phyloP scores from a whole-genome alignment of 2,113 vertebrate species.

The Gymnobelideus leadbeateri region DNA sequence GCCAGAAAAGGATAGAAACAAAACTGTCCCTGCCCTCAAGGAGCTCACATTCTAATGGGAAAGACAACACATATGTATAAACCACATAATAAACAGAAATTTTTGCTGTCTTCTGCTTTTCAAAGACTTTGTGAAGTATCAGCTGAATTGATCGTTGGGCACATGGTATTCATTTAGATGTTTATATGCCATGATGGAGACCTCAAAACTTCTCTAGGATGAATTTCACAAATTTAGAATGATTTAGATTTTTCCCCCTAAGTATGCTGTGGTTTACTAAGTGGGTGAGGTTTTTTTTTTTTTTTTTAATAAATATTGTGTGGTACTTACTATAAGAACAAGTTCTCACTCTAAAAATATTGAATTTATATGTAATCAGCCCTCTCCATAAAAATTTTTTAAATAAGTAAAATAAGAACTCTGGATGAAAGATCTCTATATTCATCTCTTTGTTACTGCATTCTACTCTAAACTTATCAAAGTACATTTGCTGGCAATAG shows the following conservation, averaged over 20 bases:
- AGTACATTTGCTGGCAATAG: not conserved
- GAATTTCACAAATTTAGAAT: not conserved
- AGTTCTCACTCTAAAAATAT: not conserved
- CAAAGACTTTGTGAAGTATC: not conserved
- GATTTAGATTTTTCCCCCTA: not conserved
- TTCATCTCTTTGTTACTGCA: not conserved
- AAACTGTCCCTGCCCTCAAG: not conserved
- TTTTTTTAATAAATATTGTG: not conserved
- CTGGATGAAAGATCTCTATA: not conserved
- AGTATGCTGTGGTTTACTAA: not conserved
- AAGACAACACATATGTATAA: not conserved
- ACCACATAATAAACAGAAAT: not conserved
- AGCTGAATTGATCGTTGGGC: not conserved
- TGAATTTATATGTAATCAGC: not conserved
- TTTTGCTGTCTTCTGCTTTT: not conserved
- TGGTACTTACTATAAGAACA: not conserved
- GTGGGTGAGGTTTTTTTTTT: not conserved
- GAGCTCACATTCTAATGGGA: not conserved
- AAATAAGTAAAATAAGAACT: not conserved
- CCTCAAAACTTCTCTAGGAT: not conserved
- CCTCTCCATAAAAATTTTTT: not conserved
- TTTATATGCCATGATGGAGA: constrained; percentile 8
- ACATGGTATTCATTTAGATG: not conserved
- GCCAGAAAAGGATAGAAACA: not conserved
- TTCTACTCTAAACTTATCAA: not conserved